Percentiles rank a stretch among this genome's conserved stretches.
Evolutionary conservation across 2,888 invertebrate species (phyloP).

Genomic region (Ctenicera cuprea): DNA sequence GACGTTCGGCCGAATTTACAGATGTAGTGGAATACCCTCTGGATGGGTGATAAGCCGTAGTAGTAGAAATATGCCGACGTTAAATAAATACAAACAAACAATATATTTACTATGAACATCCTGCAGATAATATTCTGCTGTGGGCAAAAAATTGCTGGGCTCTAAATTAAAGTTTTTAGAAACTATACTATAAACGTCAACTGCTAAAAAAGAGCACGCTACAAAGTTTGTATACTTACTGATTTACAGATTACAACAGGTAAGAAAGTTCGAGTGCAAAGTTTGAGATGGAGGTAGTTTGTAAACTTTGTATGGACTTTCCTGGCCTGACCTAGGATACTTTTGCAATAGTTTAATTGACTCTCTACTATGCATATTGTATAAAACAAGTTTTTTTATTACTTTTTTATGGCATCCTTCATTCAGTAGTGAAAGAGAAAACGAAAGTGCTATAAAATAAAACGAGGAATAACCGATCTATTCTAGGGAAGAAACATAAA

Average conservation of each 20-base stretch:
- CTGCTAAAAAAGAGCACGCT: constrained; percentile 17
- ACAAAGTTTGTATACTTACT: constrained; percentile 40
- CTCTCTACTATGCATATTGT: constrained; percentile 49
- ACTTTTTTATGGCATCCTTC: constrained; percentile 40
- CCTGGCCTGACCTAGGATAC: constrained; percentile 58
- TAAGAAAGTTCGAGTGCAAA: constrained; percentile 54
- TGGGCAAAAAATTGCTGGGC: too few relatives aligned
- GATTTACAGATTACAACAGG: constrained; percentile 55
- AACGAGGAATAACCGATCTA: constrained; percentile 1
- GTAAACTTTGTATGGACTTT: constrained; percentile 57
- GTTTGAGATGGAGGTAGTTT: constrained; percentile 57
- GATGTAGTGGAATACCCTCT: too few relatives aligned
- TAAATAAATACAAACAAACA: too few relatives aligned
- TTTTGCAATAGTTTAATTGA: constrained; percentile 56
- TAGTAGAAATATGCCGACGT: too few relatives aligned
- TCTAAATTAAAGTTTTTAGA: too few relatives aligned
- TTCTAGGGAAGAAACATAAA: neutral
- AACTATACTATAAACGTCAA: constrained; percentile 1
- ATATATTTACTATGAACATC: too few relatives aligned
- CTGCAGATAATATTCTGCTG: too few relatives aligned
- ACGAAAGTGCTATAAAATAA: constrained; percentile 44
- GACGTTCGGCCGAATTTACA: too few relatives aligned
- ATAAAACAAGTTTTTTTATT: constrained; percentile 50
- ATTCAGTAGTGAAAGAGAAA: constrained; percentile 41
- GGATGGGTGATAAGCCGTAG: too few relatives aligned